Percentiles rank a stretch among this genome's conserved stretches.
phyloP scores from a whole-genome alignment of 2,888 invertebrate genomes.

The Xestia sexstrigata region DNA sequence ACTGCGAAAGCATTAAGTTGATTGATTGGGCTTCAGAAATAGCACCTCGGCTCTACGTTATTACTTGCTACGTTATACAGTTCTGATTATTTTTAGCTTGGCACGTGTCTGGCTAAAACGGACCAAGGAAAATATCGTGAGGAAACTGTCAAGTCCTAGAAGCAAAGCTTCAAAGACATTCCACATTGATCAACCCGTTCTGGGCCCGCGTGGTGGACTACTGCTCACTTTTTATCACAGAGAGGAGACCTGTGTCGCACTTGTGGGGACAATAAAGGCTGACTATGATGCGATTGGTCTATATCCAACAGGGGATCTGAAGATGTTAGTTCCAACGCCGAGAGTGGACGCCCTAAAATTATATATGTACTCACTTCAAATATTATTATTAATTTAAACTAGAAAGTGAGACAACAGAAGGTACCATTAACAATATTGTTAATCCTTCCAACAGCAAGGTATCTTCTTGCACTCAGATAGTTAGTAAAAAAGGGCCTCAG shows the following conservation, averaged over 20 bases:
- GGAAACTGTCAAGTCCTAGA: not conserved
- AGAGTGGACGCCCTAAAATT: too few species aligned
- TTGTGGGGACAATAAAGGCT: not conserved
- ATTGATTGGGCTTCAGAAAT: constrained; percentile 11
- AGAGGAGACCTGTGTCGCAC: not conserved
- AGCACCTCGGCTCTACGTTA: not conserved
- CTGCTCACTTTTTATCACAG: not conserved
- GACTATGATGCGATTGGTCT: not conserved
- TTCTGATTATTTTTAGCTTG: constrained; percentile 1
- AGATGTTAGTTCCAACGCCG: too few species aligned
- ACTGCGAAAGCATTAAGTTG: constrained; percentile 12
- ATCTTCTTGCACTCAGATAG: too few species aligned
- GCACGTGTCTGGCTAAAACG: not conserved
- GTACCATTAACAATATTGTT: too few species aligned
- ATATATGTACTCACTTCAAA: too few species aligned
- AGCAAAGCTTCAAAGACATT: not conserved
- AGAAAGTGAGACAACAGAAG: too few species aligned
- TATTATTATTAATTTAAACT: too few species aligned
- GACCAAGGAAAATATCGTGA: not conserved
- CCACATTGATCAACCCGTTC: not conserved
- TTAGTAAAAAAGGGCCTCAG: too few species aligned
- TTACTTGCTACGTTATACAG: too few species aligned
- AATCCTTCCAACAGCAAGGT: too few species aligned
- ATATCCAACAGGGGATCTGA: not conserved
- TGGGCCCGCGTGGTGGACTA: not conserved